Conservation (phyloP, 2,113 vertebrate genomes). For the Chascanopsetta lugubris region DNA sequence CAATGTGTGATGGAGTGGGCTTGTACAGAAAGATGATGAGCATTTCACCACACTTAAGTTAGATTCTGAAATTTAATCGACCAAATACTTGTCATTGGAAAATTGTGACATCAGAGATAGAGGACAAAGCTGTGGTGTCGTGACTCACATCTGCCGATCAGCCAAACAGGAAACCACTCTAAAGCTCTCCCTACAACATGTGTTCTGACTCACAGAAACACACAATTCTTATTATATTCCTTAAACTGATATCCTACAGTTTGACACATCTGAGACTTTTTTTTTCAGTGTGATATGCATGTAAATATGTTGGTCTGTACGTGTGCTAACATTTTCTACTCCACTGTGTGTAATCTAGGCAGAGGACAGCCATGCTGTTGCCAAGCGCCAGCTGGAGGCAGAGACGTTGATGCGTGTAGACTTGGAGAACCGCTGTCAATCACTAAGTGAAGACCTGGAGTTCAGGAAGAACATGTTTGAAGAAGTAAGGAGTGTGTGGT, state of each 20-base stretch:
- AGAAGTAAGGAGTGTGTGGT: slow-evolving; percentile 80
- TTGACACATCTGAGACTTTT: not conserved
- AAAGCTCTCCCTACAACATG: not conserved
- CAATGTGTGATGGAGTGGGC: not conserved
- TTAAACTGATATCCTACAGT: not conserved
- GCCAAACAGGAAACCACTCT: not conserved
- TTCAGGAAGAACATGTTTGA: slow-evolving; percentile 96
- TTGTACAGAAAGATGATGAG: not conserved
- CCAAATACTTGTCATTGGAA: too few relatives aligned
- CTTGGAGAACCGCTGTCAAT: slow-evolving; percentile 95
- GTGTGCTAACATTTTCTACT: not conserved
- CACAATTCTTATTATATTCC: not conserved
- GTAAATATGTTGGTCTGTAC: not conserved
- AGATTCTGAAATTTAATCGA: not conserved
- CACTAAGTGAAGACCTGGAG: slow-evolving; percentile 91
- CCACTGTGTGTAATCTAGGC: slow-evolving; percentile 74
- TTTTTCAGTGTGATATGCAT: not conserved
- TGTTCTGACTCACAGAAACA: too few relatives aligned
- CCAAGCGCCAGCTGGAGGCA: slow-evolving; percentile 93
- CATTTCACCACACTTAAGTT: not conserved
- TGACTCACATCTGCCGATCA: not conserved
- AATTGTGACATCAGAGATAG: not conserved
- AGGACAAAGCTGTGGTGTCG: not conserved
- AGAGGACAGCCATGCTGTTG: slow-evolving; percentile 90
- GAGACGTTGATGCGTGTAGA: slow-evolving; percentile 96